Evolutionary conservation across 2,797 vertebrate genomes (phyloP).

Genomic region (Tragopan temminckii): DNA sequence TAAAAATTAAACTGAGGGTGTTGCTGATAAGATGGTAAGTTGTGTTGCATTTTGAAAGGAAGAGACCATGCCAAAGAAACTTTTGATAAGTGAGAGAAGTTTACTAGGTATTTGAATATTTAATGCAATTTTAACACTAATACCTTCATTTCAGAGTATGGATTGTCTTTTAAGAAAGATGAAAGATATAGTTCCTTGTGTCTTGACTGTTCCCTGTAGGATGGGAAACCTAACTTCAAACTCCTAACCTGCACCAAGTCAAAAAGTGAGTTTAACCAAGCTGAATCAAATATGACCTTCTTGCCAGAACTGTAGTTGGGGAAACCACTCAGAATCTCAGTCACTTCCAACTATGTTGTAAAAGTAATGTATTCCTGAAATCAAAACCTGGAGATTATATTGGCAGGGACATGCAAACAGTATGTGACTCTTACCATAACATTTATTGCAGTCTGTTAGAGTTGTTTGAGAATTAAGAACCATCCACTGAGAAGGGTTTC

Average conservation of each 20-base stretch:
- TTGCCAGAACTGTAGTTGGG: background rate
- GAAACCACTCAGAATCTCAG: background rate
- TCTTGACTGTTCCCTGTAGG: background rate
- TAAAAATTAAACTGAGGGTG: background rate
- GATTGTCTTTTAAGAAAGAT: background rate
- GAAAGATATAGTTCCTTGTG: background rate
- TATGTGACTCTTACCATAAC: fast-evolving
- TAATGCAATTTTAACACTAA: background rate
- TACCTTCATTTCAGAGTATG: background rate
- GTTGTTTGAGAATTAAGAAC: background rate
- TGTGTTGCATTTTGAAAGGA: background rate
- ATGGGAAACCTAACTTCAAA: background rate
- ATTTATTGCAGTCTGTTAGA: background rate
- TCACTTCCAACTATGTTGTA: background rate
- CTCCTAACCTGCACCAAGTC: background rate
- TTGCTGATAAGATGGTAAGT: background rate
- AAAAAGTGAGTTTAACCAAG: background rate
- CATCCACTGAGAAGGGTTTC: background rate
- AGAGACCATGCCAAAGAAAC: background rate
- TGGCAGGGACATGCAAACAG: background rate
- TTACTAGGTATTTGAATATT: background rate
- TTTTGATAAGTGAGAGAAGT: background rate
- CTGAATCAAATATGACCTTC: background rate
- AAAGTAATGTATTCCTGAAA: background rate
- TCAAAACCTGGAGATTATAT: background rate